phyloP scores from a whole-genome alignment of 2,797 vertebrate species.

The Echeneis naucrates region DNA sequence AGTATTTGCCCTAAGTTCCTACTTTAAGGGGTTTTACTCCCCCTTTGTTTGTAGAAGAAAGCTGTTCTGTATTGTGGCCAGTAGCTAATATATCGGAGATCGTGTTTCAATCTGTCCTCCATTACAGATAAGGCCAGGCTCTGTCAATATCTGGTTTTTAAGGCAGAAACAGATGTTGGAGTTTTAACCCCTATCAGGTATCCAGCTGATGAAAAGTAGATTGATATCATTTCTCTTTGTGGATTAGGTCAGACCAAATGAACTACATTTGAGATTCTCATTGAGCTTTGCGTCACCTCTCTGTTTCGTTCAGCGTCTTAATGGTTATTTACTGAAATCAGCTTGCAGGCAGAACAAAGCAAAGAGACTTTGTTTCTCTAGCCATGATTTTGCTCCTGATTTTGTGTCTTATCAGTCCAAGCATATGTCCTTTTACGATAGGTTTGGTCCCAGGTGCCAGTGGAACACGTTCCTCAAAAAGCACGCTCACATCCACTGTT shows the following conservation, averaged over 20 bases:
- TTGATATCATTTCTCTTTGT: conserved; percentile 47
- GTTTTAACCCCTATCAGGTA: conserved; percentile 59
- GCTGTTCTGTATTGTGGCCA: conserved; percentile 9
- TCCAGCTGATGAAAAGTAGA: conserved; percentile 66
- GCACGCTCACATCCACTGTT: conserved; percentile 7
- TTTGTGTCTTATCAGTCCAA: conserved; percentile 53
- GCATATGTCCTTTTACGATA: conserved; percentile 61
- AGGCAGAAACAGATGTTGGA: conserved; percentile 65
- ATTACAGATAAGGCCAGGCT: conserved; percentile 47
- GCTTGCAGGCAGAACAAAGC: conserved; percentile 52
- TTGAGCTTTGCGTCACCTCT: conserved; percentile 27
- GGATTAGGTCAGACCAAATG: conserved; percentile 57
- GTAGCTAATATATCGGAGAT: conserved; percentile 25
- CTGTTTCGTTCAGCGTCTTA: conserved; percentile 26
- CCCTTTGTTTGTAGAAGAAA: conserved; percentile 7
- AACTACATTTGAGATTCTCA: conserved; percentile 49
- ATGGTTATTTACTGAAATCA: conserved; percentile 44
- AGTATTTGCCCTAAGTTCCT: conserved; percentile 1
- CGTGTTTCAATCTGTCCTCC: conserved; percentile 49
- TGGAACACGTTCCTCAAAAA: conserved; percentile 24
- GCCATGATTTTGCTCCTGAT: conserved; percentile 3
- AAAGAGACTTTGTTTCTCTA: conserved; percentile 9
- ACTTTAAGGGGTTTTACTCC: not conserved
- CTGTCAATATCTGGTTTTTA: conserved; percentile 30
- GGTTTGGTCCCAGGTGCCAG: conserved; percentile 40